Evolutionary conservation across 2,888 invertebrate species (phyloP), one percentile per base, ranked within the genome.

Genomic region (Diloba caeruleocephala): DNA sequence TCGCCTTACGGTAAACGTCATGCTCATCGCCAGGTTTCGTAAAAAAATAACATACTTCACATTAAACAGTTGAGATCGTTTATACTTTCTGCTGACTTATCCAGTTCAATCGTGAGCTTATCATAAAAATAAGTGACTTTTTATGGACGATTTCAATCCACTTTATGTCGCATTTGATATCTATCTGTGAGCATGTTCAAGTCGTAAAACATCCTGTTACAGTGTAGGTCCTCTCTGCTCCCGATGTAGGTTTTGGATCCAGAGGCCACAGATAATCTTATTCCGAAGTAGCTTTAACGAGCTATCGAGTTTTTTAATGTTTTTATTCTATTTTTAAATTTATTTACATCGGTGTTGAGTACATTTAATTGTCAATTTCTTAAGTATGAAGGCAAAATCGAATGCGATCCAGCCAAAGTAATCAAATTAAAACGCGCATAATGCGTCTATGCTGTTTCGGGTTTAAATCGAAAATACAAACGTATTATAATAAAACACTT

Each of bases 41-140:
- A n/a, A n/a, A n/a, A n/a, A n/a, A n/a, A n/a, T n/a, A n/a, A n/a
- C n/a, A n/a, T n/a, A n/a, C n/a, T n/a, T n/a, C n/a, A n/a, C n/a
- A n/a, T 5, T 21, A 21, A 21, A 4, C 5, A 21, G 34, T 14
- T 13, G 19, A 5, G 0, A 23, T 23, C 36, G 14, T 38, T 31
- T 19, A 25, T 10, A 42, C 45, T 52, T 61, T 46, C 13, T 45
- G 60, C 61, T 36, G 60, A 66, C 28, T 46, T 44, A 43, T 38
- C 23, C 10, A 52, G 43, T 41, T 54, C 39, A 43, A 42, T 45
- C 51, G 37, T 32, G 41, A 48, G 29, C 38, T 51, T 51, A 49
- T 39, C 53, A 61, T 71, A 61, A 71, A 63, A 67, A 46, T 57
- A 71, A 68, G 50, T 51, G 50, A 51, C 50, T 48, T 70, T 67